phyloP scores from a whole-genome alignment of 2,113 vertebrate genomes.

The Psilopsiagon aurifrons region DNA sequence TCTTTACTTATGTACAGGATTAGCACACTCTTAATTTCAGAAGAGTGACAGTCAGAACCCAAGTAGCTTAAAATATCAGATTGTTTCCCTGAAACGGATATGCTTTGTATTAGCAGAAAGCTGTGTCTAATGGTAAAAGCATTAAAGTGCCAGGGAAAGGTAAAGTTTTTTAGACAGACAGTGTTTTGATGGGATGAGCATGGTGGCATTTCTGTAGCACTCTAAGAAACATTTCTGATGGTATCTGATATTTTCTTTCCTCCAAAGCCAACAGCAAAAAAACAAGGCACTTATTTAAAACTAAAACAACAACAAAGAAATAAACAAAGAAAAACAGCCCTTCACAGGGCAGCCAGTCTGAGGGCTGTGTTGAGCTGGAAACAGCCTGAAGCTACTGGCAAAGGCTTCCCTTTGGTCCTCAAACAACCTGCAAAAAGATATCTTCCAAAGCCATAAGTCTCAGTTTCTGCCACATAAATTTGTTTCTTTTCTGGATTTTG shows the following conservation, averaged over 20 bases:
- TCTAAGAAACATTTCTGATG: background rate
- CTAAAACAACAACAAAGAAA: background rate
- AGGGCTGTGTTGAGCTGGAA: background rate
- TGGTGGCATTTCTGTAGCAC: background rate
- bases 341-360: background rate
- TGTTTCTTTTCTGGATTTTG: background rate
- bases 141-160: background rate
- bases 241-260: background rate
- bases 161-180: background rate
- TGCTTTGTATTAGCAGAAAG: background rate
- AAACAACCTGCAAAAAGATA: background rate
- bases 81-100: background rate
- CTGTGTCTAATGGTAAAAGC: background rate
- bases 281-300: background rate
- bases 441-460: background rate
- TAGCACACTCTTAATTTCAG: background rate
- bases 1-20: background rate
- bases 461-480: background rate
- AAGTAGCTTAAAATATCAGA: background rate
- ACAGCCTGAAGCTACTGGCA: background rate
- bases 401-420: background rate
- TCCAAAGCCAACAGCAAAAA: background rate
- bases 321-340: background rate
- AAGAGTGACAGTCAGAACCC: background rate
- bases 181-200: accelerated